Base-by-base conservation (phyloP, 2,113 vertebrate genomes). In the Tragelaphus strepsiceros region DNA sequence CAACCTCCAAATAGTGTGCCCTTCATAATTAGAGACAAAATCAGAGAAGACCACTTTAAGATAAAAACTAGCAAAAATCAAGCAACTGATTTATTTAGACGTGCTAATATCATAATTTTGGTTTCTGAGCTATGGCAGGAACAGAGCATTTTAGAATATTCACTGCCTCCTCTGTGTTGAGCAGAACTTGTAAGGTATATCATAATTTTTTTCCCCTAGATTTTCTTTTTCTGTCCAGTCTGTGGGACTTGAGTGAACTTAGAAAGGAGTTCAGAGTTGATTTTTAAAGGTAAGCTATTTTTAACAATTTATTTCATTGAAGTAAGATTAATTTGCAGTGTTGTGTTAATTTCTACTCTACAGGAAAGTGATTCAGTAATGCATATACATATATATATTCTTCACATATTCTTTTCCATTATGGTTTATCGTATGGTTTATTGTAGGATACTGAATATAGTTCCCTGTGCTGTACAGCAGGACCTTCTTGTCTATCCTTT, bases 21-120 rank as follows among this genome's bases (percentile, higher is more conserved):
- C 53, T 93, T 95, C 89, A 92, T 59, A 94, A 51, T 85, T 87
- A 85, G 26, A 90, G 26, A 77, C 17, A 88, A 96, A 97, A 94
- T 95, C n/a, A 92, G 32, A 91, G 35, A 94, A 84, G 8, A 80
- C 88, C 46, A 78, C 30, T 92, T 94, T 89, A 87, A 96, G 49
- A 90, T 7, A 93, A 43, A 95, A 95, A 93, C 46, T 80, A 93
- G 49, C 39, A 35, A 54, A 90, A 78, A 71, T 21, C 71, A 97
- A 97, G 59, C 54, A 58, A 17, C 22, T 2, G 8, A 46, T 56
- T 96, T 91, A 35, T 88, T 77, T 78, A 84, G 54, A 93, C 80
- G 43, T 86, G 71, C 71, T 85, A 64, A 78, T 5, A 67, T 81
- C 24, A 81, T 53, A 22, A 58, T 54, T 53, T 90, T 96, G 61